A percentile compares a stretch with the other conserved stretches of the same genome.
Evolutionary conservation across 1,140 invertebrate species (phyloP).

Genomic region (Oedothorax gibbosus): DNA sequence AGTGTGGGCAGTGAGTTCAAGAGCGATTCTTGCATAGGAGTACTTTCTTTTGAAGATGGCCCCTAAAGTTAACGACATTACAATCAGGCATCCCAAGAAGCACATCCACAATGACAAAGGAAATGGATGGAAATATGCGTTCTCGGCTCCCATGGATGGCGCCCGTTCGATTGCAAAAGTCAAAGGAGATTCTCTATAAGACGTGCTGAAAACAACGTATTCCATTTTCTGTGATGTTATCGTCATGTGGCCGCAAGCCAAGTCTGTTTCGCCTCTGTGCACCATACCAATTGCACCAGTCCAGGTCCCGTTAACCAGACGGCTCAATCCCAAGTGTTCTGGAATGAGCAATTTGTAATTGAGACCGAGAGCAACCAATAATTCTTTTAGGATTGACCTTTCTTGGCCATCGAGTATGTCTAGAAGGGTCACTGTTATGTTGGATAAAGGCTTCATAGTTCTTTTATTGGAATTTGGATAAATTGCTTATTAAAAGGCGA

Average conservation of each 20-base stretch:
- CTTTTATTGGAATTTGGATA: no score
- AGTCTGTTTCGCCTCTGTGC: slow-evolving; percentile 8
- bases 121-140: slow-evolving; percentile 24
- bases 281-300: slow-evolving; percentile 38
- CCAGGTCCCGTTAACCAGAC: not conserved
- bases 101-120: slow-evolving; percentile 12
- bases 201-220: not conserved
- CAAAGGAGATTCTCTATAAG: slow-evolving; percentile 1
- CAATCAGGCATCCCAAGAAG: not conserved
- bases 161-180: slow-evolving; percentile 29
- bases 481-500: no score
- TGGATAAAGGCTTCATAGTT: no score
- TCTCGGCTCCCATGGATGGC: not conserved
- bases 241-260: not conserved
- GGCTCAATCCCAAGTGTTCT: no score
- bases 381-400: no score
- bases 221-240: not conserved
- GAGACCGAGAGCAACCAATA: no score
- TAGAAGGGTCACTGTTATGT: no score
- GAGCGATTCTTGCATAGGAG: not conserved
- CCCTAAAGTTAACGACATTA: not conserved
- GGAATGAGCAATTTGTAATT: no score
- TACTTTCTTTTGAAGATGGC: not conserved
- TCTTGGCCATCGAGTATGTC: no score
- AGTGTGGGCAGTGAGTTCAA: not conserved